Evolutionary conservation across 1,140 invertebrate genomes (phyloP).

Genomic region (Leguminivora glycinivorella): DNA sequence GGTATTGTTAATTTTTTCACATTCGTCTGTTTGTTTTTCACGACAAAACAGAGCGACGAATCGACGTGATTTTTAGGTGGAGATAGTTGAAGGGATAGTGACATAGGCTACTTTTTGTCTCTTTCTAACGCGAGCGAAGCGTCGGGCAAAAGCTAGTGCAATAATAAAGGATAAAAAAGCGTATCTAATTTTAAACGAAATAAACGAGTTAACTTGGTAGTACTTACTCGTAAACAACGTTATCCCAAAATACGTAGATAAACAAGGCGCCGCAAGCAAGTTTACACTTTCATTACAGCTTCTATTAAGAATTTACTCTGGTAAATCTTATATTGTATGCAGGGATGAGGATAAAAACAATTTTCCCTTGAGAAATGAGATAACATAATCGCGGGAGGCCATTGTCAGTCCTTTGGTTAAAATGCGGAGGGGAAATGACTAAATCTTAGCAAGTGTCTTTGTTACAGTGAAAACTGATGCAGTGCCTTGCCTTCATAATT

Average conservation of each 20-base stretch:
- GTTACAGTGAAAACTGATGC: not conserved
- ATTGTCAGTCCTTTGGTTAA: not conserved
- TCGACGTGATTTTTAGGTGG: too few species aligned
- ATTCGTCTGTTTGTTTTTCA: too few species aligned
- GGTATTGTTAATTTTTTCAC: too few species aligned
- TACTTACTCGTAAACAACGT: not conserved
- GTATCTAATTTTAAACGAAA: not conserved
- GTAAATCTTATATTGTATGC: constrained; percentile 11
- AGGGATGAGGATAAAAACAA: constrained; percentile 19
- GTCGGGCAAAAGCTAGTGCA: too few species aligned
- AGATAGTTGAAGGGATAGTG: too few species aligned
- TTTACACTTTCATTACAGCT: constrained; percentile 4
- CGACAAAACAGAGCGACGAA: too few species aligned
- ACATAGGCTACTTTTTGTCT: too few species aligned
- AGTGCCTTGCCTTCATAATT: not conserved
- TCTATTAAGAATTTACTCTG: constrained; percentile 10
- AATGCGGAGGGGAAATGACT: constrained; percentile 10
- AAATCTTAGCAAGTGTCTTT: constrained; percentile 8
- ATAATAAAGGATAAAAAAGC: too few species aligned
- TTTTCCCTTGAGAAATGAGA: constrained; percentile 24
- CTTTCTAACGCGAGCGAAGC: too few species aligned
- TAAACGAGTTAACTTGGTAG: not conserved
- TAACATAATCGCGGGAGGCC: constrained; percentile 24
- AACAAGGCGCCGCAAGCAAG: not conserved
- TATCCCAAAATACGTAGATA: not conserved